Percentiles rank a stretch among this genome's conserved stretches.
Evolutionary conservation across 2,113 vertebrate species (phyloP).

Genomic region (Oriolus oriolus): DNA sequence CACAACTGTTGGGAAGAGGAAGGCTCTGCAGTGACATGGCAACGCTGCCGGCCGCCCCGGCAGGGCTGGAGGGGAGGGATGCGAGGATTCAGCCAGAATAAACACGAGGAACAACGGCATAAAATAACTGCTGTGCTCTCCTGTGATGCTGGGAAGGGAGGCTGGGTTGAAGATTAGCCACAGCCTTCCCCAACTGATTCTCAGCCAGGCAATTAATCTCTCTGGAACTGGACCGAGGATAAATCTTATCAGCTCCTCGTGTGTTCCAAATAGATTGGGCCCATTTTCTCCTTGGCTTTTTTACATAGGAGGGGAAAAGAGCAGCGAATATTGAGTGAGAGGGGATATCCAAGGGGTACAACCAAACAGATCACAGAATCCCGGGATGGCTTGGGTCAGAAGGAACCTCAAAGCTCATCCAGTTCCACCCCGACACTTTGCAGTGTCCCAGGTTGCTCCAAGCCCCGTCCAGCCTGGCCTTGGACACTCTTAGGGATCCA

Average conservation of each 20-base stretch:
- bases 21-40: neutral
- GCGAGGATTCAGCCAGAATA: neutral
- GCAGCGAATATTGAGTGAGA: rapidly evolving
- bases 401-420: neutral
- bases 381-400: neutral
- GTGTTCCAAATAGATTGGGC: neutral
- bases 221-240: neutral
- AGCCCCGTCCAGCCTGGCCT: neutral
- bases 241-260: neutral
- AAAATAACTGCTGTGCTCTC: neutral
- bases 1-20: neutral
- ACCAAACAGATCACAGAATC: neutral
- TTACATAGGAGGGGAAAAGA: neutral
- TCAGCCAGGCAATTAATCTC: neutral
- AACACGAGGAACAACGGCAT: neutral
- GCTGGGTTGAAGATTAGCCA: neutral
- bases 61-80: neutral
- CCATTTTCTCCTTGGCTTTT: neutral
- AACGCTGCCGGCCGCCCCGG: neutral
- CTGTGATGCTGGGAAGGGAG: neutral
- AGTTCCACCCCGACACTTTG: neutral
- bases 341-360: neutral
- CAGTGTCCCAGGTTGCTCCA: neutral
- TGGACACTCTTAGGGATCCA: neutral
- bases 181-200: neutral